phyloP scores from a whole-genome alignment of 2,113 vertebrate species.

The Varanus salvator region DNA sequence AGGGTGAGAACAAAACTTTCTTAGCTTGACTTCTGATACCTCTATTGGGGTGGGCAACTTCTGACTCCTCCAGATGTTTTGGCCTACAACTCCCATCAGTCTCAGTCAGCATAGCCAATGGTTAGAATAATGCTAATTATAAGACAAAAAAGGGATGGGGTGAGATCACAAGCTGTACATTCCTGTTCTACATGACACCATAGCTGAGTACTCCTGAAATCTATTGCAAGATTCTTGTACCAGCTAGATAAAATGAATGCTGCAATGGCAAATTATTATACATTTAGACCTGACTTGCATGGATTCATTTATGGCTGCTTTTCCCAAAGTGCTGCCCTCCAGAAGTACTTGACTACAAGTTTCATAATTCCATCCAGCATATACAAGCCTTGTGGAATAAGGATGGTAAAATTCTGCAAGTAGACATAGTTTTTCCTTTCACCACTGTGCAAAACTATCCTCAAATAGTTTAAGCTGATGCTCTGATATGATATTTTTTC shows the following conservation, averaged over 20 bases:
- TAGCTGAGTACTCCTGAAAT: neutral
- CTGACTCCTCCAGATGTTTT: too few relatives aligned
- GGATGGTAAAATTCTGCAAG: neutral
- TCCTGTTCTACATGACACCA: too few relatives aligned
- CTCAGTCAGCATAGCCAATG: too few relatives aligned
- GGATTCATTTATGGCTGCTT: neutral
- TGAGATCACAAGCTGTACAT: too few relatives aligned
- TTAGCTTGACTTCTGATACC: too few relatives aligned
- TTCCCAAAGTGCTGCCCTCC: neutral
- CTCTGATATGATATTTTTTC: neutral
- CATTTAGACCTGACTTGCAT: neutral
- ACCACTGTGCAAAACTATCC: neutral
- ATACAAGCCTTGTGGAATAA: neutral
- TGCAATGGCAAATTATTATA: neutral
- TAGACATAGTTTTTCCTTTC: neutral
- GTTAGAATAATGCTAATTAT: too few relatives aligned
- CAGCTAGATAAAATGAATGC: neutral
- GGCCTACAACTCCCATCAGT: too few relatives aligned
- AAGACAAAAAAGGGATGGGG: too few relatives aligned
- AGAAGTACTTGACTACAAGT: too few relatives aligned
- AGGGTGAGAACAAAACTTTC: neutral
- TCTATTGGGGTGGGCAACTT: neutral
- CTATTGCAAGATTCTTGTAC: neutral
- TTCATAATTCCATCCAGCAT: too few relatives aligned
- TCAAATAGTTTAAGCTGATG: neutral